These are phyloP conservation scores for Etheostoma perlongum DNA, from an alignment of 2,797 vertebrate genomes.

Conservation along the genomic window DNA sequence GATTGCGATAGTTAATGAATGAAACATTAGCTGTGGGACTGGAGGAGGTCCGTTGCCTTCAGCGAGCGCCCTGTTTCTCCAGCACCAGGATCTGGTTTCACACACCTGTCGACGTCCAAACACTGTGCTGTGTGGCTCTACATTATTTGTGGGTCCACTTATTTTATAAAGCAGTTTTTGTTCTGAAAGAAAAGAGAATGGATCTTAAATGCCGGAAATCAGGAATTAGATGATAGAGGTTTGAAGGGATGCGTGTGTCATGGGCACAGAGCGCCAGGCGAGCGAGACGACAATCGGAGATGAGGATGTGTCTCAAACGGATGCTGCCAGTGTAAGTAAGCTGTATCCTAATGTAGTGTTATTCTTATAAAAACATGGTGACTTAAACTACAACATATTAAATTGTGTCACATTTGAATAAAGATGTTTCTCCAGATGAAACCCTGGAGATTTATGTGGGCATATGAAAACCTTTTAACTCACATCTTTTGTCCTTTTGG, in stretches of 20 bases:
- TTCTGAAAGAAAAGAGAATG: conserved; percentile 34
- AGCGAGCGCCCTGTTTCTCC: conserved; percentile 45
- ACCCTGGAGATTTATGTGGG: not conserved
- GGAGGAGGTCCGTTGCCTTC: conserved; percentile 51
- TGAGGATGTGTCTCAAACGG: conserved; percentile 65
- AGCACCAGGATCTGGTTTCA: conserved; percentile 76
- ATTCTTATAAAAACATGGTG: not conserved
- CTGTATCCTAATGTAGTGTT: not conserved
- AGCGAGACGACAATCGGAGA: conserved; percentile 56
- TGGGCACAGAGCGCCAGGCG: conserved; percentile 78
- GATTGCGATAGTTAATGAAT: conserved; percentile 48
- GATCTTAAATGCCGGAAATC: conserved; percentile 3
- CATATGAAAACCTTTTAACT: not conserved
- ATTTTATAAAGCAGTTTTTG: not conserved
- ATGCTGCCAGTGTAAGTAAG: conserved; percentile 80
- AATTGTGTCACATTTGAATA: not conserved
- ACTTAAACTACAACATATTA: not conserved
- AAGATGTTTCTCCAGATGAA: not conserved
- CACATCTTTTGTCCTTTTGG: not conserved
- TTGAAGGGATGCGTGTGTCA: conserved; percentile 72
- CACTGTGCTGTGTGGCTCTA: conserved; percentile 9
- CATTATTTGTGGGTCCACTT: not conserved
- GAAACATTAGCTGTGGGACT: conserved; percentile 68
- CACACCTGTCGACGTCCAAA: conserved; percentile 54
- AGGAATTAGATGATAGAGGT: conserved; percentile 46